Conservation (phyloP, 2,797 vertebrate genomes). For the Lacerta agilis region DNA sequence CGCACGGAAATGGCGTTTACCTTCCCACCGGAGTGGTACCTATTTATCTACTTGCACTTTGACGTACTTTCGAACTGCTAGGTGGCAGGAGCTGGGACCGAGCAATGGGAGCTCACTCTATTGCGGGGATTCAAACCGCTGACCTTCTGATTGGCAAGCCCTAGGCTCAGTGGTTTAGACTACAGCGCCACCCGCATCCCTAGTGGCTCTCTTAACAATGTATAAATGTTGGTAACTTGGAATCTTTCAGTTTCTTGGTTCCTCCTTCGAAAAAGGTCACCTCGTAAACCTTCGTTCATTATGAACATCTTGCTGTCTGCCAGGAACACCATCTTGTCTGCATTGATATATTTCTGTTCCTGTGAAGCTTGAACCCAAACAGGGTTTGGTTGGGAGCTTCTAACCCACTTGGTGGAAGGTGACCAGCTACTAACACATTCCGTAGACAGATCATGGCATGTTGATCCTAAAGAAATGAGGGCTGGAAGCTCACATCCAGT, state of each 20-base stretch:
- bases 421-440: neutral
- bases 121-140: no score
- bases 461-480: neutral
- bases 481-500: neutral
- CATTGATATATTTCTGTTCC: neutral
- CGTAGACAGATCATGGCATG: neutral
- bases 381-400: neutral
- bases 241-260: neutral
- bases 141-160: no score
- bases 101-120: no score
- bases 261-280: neutral
- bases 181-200: no score
- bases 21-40: no score
- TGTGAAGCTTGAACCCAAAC: neutral
- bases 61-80: no score
- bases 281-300: neutral
- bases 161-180: no score
- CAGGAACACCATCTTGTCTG: neutral
- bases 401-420: neutral
- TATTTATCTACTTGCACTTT: no score
- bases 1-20: no score
- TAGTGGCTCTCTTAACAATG: neutral
- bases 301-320: neutral
- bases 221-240: neutral
- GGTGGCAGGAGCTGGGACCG: no score